Base-by-base conservation (phyloP, 2,888 invertebrate genomes). In the Andrena marginata region DNA sequence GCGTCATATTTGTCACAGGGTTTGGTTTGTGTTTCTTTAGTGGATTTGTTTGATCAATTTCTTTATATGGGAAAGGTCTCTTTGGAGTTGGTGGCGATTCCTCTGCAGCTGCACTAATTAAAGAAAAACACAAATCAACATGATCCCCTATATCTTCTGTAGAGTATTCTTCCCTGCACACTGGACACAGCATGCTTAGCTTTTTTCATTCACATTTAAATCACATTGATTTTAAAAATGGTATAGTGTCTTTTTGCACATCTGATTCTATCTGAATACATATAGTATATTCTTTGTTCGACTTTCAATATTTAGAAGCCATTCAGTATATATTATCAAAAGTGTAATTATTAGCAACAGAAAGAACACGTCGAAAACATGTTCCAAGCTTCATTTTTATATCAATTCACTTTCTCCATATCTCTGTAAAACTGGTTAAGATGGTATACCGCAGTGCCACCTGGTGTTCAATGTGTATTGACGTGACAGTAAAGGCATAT, bases 1-100 rank as follows among this genome's bases (percentile, higher is more conserved):
- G 69, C 51, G 8, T 51, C 33, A 20, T 48, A 7, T 29, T 67
- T 60, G 42, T 51, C 26, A 16, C 16, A 42, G 49, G 26, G 35
- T 42, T 69, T 29, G 23, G 7, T 77, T 80, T 84, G 26, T 51
- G 49, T 33, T 77, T 86, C n/a, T 88, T 88, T 26, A 31, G 0
- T 60, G 20, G 23, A 29, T 76, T 72, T 70, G 8, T 31, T 51
- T 72, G 7, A 20, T 71, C 8, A 6, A 7, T 54, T 6, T 78
- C 67, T 29, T 78, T 42, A 42, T 63, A 63, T n/a, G 80, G 59
- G 20, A 73, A 78, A 6, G 8, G 20, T 72, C 78, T 84, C 31
- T 86, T 88, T 60, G 31, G 6, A 8, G n/a, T 51, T 59, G 5
- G 13, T 60, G n/a, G n/a, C 16, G 29, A 60, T n/a, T 76, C 31